Evolutionary conservation across 1,140 invertebrate genomes (phyloP).

Genomic region (Heliconius hewitsoni): DNA sequence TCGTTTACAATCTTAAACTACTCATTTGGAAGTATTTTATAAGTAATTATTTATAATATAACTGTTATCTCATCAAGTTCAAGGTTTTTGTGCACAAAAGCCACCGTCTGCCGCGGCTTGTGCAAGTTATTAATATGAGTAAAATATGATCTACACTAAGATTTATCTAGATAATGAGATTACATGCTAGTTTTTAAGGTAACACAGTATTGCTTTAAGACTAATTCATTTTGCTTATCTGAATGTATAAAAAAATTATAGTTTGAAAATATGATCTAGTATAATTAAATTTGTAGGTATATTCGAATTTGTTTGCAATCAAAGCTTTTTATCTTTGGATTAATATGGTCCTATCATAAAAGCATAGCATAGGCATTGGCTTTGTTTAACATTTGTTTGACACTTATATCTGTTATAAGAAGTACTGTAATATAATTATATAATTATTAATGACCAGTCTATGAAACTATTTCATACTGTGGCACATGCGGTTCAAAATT

Average conservation of each 20-base stretch:
- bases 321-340: slow-evolving; percentile 2
- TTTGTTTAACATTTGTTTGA: no score
- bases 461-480: slow-evolving; percentile 67
- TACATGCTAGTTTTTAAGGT: not conserved
- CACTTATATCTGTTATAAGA: not conserved
- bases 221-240: not conserved
- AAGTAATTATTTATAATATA: not conserved
- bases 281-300: not conserved
- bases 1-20: slow-evolving; percentile 7
- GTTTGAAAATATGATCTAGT: not conserved
- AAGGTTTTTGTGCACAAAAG: not conserved
- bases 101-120: not conserved
- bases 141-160: not conserved
- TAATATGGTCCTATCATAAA: not conserved
- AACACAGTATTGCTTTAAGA: slow-evolving; percentile 12
- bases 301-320: not conserved
- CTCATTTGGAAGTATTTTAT: slow-evolving; percentile 1
- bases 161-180: slow-evolving; percentile 3
- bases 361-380: not conserved
- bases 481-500: slow-evolving; percentile 74
- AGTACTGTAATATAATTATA: not conserved
- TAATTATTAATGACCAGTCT: slow-evolving; percentile 16
- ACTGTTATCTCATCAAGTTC: not conserved
- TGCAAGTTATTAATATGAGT: not conserved
- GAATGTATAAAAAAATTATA: not conserved